Base-by-base conservation (phyloP, 1,140 invertebrate genomes). In the Penaeus vannamei region DNA sequence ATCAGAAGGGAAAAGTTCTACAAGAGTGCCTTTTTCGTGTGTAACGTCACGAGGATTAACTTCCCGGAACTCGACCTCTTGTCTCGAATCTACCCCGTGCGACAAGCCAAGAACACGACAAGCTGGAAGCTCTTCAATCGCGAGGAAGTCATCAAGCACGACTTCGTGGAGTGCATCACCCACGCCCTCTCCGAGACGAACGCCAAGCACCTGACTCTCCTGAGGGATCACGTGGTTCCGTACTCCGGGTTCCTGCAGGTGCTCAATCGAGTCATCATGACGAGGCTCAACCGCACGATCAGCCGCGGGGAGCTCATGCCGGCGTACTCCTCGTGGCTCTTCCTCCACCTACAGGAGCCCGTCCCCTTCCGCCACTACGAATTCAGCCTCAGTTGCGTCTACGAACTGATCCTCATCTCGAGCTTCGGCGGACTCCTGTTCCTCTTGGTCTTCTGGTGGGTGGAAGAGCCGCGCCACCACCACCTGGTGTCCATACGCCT, bases 261-360 rank as follows among this genome's bases (percentile, higher is more conserved):
- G 8, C 64, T 89, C 1, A 89, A 89, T 61, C 69, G 83, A 19
- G 5, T 89, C 12, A 46, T 80, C 10, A 20, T 17, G 42, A 42
- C 69, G 3, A 62, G 72, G 2, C 22, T 89, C 29, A 80, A 8
- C 60, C 22, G n/a, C 26, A 14, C n/a, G 19, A n/a, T 77, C 22
- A 61, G 60, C 1, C 69, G 86, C 29, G 90, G 90, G 19, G 90
- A 91, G 26, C 53, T 85, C 14, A 14, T 32, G 17, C n/a, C 36
- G 77, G 26, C 29, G 2, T 62, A 64, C 53, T 76, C 46, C 5
- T 61, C 86, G 1, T 91, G 90, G 90, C 83, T 91, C 46, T 86
- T 86, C 82, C 85, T 90, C 53, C 91, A 91, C 84, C 87, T 85
- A 17, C 85, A 89, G 22, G 85, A 89, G 59, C 87, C 85, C n/a